Base-by-base conservation (phyloP, 2,797 vertebrate genomes). In the Acropternis orthonyx region DNA sequence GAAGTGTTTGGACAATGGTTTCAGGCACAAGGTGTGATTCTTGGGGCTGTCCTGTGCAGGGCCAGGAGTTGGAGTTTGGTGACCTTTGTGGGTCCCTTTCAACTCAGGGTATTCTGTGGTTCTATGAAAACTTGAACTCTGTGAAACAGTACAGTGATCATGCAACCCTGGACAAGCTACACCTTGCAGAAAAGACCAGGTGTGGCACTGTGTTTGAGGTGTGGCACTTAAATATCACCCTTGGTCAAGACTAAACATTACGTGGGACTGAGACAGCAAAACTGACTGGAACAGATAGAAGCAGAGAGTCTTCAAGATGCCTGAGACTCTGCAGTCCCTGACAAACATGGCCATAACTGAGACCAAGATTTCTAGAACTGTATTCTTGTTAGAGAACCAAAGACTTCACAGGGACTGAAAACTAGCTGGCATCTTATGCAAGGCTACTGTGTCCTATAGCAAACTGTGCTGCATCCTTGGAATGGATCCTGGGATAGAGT, bases 401-500 rank as follows among this genome's bases (percentile, higher is more conserved):
- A 69, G 28, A 48, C 27, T 85, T 55, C 46, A 55, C 28, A 32
- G 32, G n/a, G 28, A 66, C 76, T 49, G 24, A 81, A 61, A 76
- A 71, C 24, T 32, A 71, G 32, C 34, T 71, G 27, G 32, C 48
- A 30, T 24, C 21, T 19, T 54, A 5, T 15, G 14, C 27, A 23
- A 55, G 39, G 44, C 34, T 43, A 34, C 43, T 8, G 16, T 8
- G 21, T 41, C 67, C 26, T 62, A 19, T 17, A 62, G 37, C 18
- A 51, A 68, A 21, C 39, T 74, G 21, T 41, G 59, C 19, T 18
- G 37, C 1, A 1, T 22, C 21, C 46, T 83, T 75, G 62, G 39
- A 73, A 63, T 0, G 0, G n/a, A 17, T 9, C 30, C 37, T 52
- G 9, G 11, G 13, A 54, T 32, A 58, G 39, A 22, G 8, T 3